Evolutionary conservation across 2,888 invertebrate genomes (phyloP).

Genomic region (Agriotes lineatus): DNA sequence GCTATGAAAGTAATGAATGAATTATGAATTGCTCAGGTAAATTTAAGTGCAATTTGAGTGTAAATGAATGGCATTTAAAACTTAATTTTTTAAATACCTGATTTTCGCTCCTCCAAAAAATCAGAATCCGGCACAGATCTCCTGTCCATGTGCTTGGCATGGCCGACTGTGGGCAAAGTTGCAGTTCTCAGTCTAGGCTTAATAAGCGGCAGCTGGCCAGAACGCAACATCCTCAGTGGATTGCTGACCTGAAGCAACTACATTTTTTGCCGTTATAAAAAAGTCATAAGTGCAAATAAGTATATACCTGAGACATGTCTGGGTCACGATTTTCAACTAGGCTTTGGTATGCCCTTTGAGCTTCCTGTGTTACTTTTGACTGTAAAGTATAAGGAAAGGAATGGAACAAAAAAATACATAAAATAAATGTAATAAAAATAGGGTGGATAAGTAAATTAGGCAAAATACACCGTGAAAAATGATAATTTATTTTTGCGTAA

Average conservation of each 20-base stretch:
- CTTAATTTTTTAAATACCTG: constrained; percentile 24
- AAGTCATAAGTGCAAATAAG: background rate
- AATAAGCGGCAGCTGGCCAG: constrained; percentile 70
- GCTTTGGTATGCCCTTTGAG: constrained; percentile 92
- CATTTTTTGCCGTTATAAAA: constrained; percentile 1
- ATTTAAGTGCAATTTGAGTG: background rate
- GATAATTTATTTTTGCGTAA: constrained; percentile 35
- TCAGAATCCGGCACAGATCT: constrained; percentile 47
- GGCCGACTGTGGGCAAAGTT: constrained; percentile 51
- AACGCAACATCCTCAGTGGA: constrained; percentile 76
- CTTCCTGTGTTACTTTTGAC: constrained; percentile 88
- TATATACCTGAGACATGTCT: constrained; percentile 62
- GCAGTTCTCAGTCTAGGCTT: constrained; percentile 58
- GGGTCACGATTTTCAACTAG: constrained; percentile 79
- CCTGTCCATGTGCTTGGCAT: constrained; percentile 45
- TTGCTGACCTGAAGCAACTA: constrained; percentile 67
- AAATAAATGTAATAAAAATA: constrained; percentile 56
- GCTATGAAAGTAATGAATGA: too few species aligned
- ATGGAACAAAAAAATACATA: constrained; percentile 57
- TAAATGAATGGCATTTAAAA: background rate
- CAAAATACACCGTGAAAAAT: constrained; percentile 28
- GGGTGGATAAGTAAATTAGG: constrained; percentile 46
- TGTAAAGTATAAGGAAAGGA: constrained; percentile 65
- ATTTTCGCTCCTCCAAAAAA: constrained; percentile 34
- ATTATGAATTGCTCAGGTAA: too few species aligned